These are phyloP conservation scores for Orycteropus afer DNA, from an alignment of 2,113 vertebrate species.

Conservation along the genomic window DNA sequence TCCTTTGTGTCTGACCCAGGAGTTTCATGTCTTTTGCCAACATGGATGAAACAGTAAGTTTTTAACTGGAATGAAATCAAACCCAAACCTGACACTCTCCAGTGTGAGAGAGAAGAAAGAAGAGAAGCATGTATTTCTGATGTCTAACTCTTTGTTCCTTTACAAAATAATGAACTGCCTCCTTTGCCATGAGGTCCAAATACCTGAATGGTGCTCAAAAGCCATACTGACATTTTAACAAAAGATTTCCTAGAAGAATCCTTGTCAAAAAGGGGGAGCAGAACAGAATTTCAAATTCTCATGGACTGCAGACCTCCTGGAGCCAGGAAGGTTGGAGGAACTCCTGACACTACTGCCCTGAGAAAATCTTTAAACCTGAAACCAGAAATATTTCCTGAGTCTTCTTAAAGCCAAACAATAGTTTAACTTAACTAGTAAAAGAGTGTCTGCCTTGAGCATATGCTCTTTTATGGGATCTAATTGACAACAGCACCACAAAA, in stretches of 20 bases:
- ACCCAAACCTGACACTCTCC: not conserved
- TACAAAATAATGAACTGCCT: not conserved
- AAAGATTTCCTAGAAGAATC: too few species aligned
- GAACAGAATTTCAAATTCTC: not conserved
- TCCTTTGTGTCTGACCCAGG: not conserved
- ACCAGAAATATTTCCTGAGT: not conserved
- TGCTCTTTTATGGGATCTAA: not conserved
- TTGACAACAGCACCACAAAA: not conserved
- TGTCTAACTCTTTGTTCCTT: not conserved
- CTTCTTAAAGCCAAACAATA: not conserved
- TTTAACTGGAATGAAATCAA: not conserved
- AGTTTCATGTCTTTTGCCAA: not conserved
- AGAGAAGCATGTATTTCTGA: not conserved
- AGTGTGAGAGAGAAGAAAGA: not conserved
- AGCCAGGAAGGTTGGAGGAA: not conserved
- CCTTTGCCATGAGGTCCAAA: not conserved
- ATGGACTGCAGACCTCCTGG: not conserved
- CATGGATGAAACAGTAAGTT: not conserved
- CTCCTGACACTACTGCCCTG: not conserved
- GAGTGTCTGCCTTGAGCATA: not conserved
- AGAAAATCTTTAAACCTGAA: not conserved
- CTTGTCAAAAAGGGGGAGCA: not conserved
- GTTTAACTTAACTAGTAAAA: not conserved
- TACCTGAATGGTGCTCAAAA: not conserved
- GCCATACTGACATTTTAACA: too few species aligned